These are phyloP conservation scores for Hipposideros larvatus DNA, from an alignment of 2,797 vertebrate species.

Conservation along the genomic window DNA sequence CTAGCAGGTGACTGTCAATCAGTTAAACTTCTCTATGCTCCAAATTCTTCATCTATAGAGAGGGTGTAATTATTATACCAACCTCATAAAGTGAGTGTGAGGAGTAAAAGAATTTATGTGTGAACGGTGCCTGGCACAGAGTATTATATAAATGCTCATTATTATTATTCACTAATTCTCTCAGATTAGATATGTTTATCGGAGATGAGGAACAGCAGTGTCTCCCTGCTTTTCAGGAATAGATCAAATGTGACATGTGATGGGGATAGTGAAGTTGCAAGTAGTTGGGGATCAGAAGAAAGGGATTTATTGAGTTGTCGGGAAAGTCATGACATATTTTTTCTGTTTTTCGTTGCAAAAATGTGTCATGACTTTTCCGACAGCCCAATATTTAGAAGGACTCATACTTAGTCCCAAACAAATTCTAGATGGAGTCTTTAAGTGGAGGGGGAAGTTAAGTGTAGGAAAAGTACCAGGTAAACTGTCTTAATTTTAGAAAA, in stretches of 20 bases:
- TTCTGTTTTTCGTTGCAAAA: no score
- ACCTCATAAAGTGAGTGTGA: not conserved
- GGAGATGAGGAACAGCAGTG: not conserved
- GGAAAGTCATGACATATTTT: no score
- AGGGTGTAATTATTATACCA: not conserved
- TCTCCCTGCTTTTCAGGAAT: not conserved
- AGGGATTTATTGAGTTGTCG: not conserved
- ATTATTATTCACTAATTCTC: not conserved
- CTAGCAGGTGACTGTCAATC: not conserved
- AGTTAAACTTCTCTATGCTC: not conserved
- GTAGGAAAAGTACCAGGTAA: not conserved
- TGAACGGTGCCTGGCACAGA: not conserved
- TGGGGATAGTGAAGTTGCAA: not conserved
- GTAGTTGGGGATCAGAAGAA: not conserved
- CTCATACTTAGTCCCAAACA: not conserved
- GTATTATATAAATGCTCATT: not conserved
- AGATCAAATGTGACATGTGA: not conserved
- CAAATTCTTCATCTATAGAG: not conserved
- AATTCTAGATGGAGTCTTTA: not conserved
- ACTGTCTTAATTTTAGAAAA: constrained; percentile 53
- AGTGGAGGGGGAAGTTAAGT: not conserved
- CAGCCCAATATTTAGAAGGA: not conserved
- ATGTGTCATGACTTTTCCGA: no score
- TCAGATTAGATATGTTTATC: not conserved
- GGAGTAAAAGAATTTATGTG: not conserved